Evolutionary conservation across 2,797 vertebrate genomes (phyloP).

Genomic region (Galagoides demidoff): DNA sequence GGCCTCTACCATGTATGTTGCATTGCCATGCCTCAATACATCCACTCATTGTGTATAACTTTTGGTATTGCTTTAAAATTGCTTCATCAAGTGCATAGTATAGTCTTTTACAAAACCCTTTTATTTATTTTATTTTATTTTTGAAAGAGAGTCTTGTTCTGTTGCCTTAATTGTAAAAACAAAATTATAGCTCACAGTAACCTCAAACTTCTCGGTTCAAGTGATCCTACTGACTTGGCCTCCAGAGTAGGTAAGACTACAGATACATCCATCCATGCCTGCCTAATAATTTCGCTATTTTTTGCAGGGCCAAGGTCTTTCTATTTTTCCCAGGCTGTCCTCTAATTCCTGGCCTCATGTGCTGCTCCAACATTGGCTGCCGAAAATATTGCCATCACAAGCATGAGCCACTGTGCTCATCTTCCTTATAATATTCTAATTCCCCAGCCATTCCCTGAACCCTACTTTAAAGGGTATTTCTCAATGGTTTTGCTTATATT

Average conservation of each 20-base stretch:
- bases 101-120: not conserved
- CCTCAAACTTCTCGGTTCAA: not conserved
- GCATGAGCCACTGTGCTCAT: not conserved
- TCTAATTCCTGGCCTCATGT: not conserved
- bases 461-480: not conserved
- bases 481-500: constrained; percentile 55
- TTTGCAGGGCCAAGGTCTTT: not conserved
- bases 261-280: not conserved
- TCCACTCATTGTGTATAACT: not conserved
- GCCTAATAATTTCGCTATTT: not conserved
- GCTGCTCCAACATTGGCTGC: not conserved
- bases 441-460: not conserved
- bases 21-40: not conserved
- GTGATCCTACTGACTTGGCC: not conserved
- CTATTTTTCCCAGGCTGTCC: not conserved
- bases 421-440: constrained; percentile 36
- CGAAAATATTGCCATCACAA: not conserved
- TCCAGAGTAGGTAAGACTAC: not conserved
- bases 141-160: too few relatives aligned
- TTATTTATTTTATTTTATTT: too few relatives aligned
- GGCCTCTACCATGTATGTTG: not conserved
- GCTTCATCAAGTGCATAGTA: not conserved
- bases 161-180: not conserved
- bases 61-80: not conserved
- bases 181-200: not conserved